These are phyloP conservation scores for Apocheima hispidaria DNA, from an alignment of 2,888 invertebrate species.

Conservation along the genomic window DNA sequence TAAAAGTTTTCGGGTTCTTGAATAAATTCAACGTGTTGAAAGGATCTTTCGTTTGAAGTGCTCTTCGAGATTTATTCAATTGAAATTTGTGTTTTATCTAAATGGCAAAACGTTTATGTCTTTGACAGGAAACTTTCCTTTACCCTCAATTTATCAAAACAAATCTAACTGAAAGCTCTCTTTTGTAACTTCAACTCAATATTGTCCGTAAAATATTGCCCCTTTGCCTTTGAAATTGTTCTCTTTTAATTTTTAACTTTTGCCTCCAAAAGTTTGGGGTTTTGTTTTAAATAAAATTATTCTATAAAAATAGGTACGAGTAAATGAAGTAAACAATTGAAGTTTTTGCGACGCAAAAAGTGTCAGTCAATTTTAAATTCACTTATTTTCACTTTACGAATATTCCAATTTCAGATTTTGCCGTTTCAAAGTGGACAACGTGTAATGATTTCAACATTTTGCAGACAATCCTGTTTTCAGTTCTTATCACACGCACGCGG, in stretches of 20 bases:
- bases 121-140: conserved; percentile 54
- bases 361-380: neutral
- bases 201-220: conserved; percentile 46
- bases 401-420: neutral
- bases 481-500: conserved; percentile 77
- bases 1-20: conserved; percentile 32
- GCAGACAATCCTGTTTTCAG: conserved; percentile 72
- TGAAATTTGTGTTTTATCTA: conserved; percentile 50
- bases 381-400: neutral
- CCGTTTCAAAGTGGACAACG: neutral
- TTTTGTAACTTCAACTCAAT: conserved; percentile 49
- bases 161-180: conserved; percentile 54
- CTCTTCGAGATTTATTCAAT: conserved; percentile 48
- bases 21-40: conserved; percentile 32
- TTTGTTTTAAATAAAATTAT: conserved; percentile 7
- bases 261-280: conserved; percentile 8
- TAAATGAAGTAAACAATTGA: neutral
- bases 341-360: neutral
- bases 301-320: neutral
- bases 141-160: conserved; percentile 62
- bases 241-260: conserved; percentile 25
- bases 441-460: conserved; percentile 61
- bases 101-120: conserved; percentile 54
- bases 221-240: conserved; percentile 41
- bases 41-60: conserved; percentile 32